These are phyloP conservation scores for Cassiopea xamachana DNA, from an alignment of 30 jellyfish, hydroid and myxozoan genomes.

Conservation along the genomic window DNA sequence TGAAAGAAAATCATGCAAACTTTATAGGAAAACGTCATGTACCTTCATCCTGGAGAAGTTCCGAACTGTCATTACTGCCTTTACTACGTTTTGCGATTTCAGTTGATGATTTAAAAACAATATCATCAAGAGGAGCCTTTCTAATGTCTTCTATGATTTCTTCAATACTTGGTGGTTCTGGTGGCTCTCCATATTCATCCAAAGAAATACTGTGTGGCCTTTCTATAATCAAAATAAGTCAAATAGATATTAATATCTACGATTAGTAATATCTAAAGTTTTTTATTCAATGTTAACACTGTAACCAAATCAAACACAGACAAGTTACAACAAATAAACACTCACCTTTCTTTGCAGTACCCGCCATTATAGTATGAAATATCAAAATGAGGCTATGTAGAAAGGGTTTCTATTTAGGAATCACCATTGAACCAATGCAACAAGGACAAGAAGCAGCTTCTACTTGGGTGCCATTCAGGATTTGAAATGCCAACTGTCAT, in stretches of 20 bases:
- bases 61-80: neutral
- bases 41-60: slow-evolving; percentile 4
- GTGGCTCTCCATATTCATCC: slow-evolving; percentile 63
- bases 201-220: slow-evolving; percentile 8
- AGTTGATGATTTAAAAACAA: slow-evolving; percentile 63
- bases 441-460: too few species aligned
- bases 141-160: slow-evolving; percentile 64
- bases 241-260: too few species aligned
- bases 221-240: neutral
- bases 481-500: slow-evolving; percentile 88
- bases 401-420: neutral
- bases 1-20: neutral
- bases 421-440: too few species aligned
- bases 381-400: neutral
- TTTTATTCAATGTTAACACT: too few species aligned
- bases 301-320: neutral
- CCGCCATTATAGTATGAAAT: neutral
- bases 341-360: neutral
- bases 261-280: too few species aligned
- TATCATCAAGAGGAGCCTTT: slow-evolving; percentile 63
- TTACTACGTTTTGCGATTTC: slow-evolving; percentile 1
- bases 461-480: too few species aligned
- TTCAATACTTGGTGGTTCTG: slow-evolving; percentile 68
- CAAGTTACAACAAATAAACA: neutral
- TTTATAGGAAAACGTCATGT: neutral